Conservation (phyloP, 2,113 vertebrate species). For the Octodon degus region DNA sequence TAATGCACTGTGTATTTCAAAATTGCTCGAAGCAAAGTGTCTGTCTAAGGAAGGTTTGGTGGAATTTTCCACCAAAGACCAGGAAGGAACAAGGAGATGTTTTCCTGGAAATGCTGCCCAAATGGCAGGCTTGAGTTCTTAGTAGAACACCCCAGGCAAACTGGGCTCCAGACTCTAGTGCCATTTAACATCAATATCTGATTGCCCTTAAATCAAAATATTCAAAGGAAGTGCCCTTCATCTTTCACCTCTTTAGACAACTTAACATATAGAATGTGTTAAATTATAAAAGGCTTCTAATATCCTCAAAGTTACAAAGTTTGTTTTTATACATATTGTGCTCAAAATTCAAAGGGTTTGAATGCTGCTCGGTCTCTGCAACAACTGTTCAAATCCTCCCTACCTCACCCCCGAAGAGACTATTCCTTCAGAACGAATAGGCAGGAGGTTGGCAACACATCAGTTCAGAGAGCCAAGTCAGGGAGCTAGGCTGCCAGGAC, state of each 20-base stretch:
- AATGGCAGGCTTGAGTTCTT: background rate
- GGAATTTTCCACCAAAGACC: background rate
- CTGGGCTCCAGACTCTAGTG: background rate
- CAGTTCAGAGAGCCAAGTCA: background rate
- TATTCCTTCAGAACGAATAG: background rate
- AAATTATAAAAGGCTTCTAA: constrained; percentile 13
- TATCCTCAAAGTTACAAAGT: background rate
- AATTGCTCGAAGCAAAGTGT: background rate
- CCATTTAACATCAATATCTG: background rate
- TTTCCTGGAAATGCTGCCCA: background rate
- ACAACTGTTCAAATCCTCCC: background rate
- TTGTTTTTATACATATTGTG: constrained; percentile 1
- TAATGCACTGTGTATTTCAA: background rate
- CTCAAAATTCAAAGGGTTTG: constrained; percentile 2
- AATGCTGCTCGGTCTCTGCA: background rate
- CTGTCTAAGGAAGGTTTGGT: background rate
- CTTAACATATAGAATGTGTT: background rate
- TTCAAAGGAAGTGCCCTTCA: background rate
- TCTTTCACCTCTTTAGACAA: background rate
- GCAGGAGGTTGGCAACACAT: background rate
- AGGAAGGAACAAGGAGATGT: background rate
- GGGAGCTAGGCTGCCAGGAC: too few relatives aligned
- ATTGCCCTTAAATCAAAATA: background rate
- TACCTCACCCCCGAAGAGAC: background rate
- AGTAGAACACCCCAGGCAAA: background rate